phyloP scores from a whole-genome alignment of 2,888 invertebrate species.

The Muscina levida region DNA sequence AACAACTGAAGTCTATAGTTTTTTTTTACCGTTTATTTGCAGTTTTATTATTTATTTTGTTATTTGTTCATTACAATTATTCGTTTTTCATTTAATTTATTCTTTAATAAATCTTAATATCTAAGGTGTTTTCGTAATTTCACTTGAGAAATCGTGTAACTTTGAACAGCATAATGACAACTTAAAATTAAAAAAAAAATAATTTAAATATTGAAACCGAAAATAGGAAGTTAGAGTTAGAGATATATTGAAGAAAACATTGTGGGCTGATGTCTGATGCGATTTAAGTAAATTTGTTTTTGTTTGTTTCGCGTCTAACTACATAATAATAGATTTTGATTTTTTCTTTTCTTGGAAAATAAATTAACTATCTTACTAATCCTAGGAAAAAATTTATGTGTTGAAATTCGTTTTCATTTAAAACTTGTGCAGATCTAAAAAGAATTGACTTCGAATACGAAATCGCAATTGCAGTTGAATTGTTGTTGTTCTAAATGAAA shows the following conservation, averaged over 20 bases:
- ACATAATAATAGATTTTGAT: conserved; percentile 44
- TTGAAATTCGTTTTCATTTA: conserved; percentile 17
- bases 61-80: conserved; percentile 37
- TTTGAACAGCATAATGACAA: conserved; percentile 52
- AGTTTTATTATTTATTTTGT: conserved; percentile 54
- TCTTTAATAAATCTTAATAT: conserved; percentile 27
- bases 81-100: conserved; percentile 35
- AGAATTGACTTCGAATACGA: not conserved
- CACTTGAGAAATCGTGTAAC: conserved; percentile 31
- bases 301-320: conserved; percentile 45
- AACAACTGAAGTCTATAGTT: too few species aligned
- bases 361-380: conserved; percentile 30
- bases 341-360: conserved; percentile 34
- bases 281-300: conserved; percentile 40
- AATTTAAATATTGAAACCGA: conserved; percentile 20
- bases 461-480: not conserved
- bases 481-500: not conserved
- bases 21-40: conserved; percentile 52
- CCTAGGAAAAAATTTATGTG: conserved; percentile 1
- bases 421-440: not conserved
- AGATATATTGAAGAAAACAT: not conserved
- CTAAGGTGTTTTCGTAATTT: conserved; percentile 28
- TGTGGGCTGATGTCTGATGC: conserved; percentile 19
- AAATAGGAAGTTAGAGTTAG: not conserved
- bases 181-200: conserved; percentile 10